phyloP scores from a whole-genome alignment of 2,888 invertebrate genomes.

The Matsumyia berberina region DNA sequence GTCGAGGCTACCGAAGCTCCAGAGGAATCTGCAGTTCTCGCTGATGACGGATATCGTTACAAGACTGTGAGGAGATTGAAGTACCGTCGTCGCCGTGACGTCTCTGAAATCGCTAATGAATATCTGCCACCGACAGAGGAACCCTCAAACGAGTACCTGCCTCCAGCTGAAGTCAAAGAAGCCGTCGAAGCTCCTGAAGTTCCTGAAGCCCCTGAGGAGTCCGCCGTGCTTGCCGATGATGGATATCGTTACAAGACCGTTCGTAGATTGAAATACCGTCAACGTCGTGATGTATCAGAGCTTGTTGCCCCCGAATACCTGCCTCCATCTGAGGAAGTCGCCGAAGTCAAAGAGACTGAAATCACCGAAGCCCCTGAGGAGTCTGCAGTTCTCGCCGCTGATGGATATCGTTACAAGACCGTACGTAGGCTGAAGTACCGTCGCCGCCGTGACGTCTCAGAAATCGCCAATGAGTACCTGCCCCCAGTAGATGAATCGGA shows the following conservation, averaged over 20 bases:
- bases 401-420: constrained; percentile 77
- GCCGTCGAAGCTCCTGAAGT: background rate
- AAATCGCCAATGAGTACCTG: constrained; percentile 77
- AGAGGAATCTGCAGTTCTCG: constrained; percentile 65
- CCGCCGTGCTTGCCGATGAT: constrained; percentile 69
- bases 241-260: constrained; percentile 65
- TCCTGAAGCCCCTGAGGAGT: constrained; percentile 22
- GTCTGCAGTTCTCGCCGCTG: constrained; percentile 76
- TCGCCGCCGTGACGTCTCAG: constrained; percentile 46
- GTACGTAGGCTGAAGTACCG: constrained; percentile 60
- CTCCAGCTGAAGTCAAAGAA: constrained; percentile 22
- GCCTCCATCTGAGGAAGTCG: constrained; percentile 74
- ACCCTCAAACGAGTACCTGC: constrained; percentile 23
- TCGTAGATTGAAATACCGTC: constrained; percentile 15
- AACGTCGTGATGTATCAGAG: constrained; percentile 28
- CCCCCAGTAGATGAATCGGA: constrained; percentile 78
- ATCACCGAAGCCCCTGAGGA: constrained; percentile 32
- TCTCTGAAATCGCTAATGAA: constrained; percentile 60
- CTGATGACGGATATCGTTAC: constrained; percentile 67
- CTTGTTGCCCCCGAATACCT: constrained; percentile 76
- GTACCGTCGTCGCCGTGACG: constrained; percentile 25
- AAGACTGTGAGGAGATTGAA: constrained; percentile 51
- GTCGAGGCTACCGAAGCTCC: constrained; percentile 19
- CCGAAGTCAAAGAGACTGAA: constrained; percentile 24
- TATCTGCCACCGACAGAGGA: constrained; percentile 78